Conservation (phyloP, 2,113 vertebrate species). For the Notarius lentiginosus region DNA sequence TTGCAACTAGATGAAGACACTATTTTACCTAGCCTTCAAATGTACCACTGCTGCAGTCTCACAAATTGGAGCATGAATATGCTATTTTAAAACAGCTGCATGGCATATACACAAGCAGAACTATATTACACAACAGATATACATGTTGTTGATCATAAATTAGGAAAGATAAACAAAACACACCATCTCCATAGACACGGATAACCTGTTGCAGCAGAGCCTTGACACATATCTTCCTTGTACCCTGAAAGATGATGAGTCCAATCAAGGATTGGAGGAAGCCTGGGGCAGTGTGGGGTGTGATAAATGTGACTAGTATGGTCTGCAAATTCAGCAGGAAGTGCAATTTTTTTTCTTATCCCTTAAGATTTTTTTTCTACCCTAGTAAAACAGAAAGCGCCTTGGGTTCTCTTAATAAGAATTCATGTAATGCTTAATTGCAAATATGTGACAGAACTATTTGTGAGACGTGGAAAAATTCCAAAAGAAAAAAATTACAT, state of each 20-base stretch:
- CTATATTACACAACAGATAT: too few relatives aligned
- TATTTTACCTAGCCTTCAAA: neutral
- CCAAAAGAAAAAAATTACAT: neutral
- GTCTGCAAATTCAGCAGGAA: conserved; percentile 22
- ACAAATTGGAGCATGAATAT: too few relatives aligned
- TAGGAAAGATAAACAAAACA: too few relatives aligned
- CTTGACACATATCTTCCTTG: neutral
- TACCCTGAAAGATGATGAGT: neutral
- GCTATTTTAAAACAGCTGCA: too few relatives aligned
- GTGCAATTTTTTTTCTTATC: conserved; percentile 1
- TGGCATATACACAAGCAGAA: too few relatives aligned
- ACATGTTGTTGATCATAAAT: too few relatives aligned
- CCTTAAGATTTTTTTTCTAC: neutral
- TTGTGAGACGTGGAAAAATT: neutral
- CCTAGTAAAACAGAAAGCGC: neutral
- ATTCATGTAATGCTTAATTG: neutral
- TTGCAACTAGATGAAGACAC: neutral
- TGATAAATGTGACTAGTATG: conserved; percentile 6
- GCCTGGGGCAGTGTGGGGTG: neutral
- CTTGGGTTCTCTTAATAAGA: neutral
- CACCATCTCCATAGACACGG: too few relatives aligned
- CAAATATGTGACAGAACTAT: neutral
- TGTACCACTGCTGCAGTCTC: too few relatives aligned
- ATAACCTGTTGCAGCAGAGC: neutral
- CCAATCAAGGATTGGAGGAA: neutral